phyloP scores from a whole-genome alignment of 1,140 invertebrate species.

The Thrips palmi region DNA sequence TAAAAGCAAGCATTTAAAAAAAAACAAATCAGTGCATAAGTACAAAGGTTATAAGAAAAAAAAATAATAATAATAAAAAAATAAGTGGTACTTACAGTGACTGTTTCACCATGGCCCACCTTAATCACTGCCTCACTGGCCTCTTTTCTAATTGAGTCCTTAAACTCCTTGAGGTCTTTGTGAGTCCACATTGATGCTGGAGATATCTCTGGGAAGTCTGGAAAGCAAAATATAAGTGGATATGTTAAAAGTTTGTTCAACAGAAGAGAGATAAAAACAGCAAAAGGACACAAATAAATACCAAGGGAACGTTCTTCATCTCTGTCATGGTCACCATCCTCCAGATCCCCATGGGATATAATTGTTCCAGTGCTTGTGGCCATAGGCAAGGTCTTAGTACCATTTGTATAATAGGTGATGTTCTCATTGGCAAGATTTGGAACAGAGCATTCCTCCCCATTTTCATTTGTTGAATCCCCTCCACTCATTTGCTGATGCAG shows the following conservation, averaged over 20 bases:
- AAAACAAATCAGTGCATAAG: neutral
- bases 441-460: neutral
- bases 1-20: neutral
- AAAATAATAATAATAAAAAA: conserved; percentile 1
- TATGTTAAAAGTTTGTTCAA: conserved; percentile 9
- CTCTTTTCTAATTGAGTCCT: conserved; percentile 67
- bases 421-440: conserved; percentile 1
- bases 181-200: conserved; percentile 89
- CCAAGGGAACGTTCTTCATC: conserved; percentile 8
- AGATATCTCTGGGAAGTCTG: conserved; percentile 34
- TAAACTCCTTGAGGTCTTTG: conserved; percentile 80
- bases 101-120: conserved; percentile 92
- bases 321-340: conserved; percentile 6
- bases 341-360: conserved; percentile 8
- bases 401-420: too few species aligned
- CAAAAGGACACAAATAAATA: too few species aligned
- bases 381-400: too few species aligned
- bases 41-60: conserved; percentile 5
- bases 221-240: conserved; percentile 9
- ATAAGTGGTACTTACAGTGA: conserved; percentile 43
- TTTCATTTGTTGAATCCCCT: neutral
- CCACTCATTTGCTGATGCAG: conserved; percentile 34
- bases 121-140: conserved; percentile 84
- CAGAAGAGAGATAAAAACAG: neutral
- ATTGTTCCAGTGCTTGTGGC: too few species aligned